Percentiles rank a stretch among this genome's conserved stretches.
Conservation (phyloP, 2,113 vertebrate species). For the Parus major region DNA sequence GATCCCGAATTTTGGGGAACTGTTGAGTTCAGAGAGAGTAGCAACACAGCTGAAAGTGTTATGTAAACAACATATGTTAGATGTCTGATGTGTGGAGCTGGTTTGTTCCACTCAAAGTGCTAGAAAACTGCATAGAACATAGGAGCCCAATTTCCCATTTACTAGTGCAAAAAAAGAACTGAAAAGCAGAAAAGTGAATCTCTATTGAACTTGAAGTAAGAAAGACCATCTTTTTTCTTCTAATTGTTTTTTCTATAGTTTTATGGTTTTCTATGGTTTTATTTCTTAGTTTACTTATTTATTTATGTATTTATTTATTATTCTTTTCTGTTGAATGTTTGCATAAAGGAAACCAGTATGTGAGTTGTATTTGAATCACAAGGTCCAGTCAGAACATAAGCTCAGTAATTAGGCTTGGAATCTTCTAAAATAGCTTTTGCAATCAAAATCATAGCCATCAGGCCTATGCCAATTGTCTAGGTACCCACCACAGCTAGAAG, state of each 20-base stretch:
- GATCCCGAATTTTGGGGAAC: conserved; percentile 40
- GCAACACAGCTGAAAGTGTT: conserved; percentile 51
- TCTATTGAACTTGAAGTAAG: not conserved
- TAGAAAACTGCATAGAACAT: not conserved
- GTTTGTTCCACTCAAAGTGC: not conserved
- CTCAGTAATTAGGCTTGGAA: not conserved
- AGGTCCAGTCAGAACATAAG: not conserved
- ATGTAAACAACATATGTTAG: conserved; percentile 50
- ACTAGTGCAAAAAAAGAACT: not conserved
- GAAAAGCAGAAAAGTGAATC: not conserved
- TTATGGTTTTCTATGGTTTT: not conserved
- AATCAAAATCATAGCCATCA: not conserved
- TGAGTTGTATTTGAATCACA: not conserved
- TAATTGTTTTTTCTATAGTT: not conserved
- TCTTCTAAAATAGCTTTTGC: not conserved
- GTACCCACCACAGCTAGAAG: not conserved
- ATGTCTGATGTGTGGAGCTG: conserved; percentile 4
- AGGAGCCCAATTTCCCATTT: not conserved
- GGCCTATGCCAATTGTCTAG: not conserved
- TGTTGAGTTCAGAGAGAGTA: conserved; percentile 50
- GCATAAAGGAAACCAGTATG: not conserved
- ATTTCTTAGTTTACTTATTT: rapidly evolving
- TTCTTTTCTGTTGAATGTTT: not conserved
- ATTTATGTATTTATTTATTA: not conserved
- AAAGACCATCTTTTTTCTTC: not conserved